phyloP scores from a whole-genome alignment of 2,888 invertebrate genomes.

The Spisula solida region DNA sequence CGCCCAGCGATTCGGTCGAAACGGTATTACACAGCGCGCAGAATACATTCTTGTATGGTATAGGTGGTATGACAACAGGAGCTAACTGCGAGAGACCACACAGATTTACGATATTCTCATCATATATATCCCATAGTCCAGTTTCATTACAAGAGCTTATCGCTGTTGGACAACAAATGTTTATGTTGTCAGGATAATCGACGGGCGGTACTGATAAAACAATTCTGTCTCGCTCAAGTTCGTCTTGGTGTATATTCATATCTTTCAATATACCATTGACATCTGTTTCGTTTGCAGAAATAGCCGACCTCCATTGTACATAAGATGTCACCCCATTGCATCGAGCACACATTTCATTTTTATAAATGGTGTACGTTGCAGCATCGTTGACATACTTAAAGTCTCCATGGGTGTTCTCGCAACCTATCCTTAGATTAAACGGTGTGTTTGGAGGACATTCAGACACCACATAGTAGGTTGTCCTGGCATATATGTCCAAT shows the following conservation, averaged over 20 bases:
- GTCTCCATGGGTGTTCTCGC: neutral
- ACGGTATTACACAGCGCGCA: neutral
- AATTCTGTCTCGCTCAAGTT: neutral
- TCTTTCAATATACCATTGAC: neutral
- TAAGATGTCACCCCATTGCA: neutral
- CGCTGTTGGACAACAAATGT: neutral
- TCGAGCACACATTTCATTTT: neutral
- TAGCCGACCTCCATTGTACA: slow-evolving; percentile 39
- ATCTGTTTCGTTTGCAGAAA: neutral
- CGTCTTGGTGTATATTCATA: neutral
- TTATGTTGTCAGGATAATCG: neutral
- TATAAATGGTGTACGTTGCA: neutral
- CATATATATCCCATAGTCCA: neutral
- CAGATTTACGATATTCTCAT: neutral
- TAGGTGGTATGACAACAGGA: neutral
- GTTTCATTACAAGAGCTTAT: neutral
- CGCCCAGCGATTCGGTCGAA: neutral
- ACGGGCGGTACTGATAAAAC: neutral
- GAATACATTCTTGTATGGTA: neutral
- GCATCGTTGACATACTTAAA: neutral
- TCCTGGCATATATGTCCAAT: neutral
- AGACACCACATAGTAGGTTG: neutral
- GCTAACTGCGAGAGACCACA: neutral
- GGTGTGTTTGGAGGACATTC: neutral
- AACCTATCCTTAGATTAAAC: neutral